Evolutionary conservation across 2,113 vertebrate genomes (phyloP), one percentile per base, ranked within the genome.

Genomic region (Rissa tridactyla): DNA sequence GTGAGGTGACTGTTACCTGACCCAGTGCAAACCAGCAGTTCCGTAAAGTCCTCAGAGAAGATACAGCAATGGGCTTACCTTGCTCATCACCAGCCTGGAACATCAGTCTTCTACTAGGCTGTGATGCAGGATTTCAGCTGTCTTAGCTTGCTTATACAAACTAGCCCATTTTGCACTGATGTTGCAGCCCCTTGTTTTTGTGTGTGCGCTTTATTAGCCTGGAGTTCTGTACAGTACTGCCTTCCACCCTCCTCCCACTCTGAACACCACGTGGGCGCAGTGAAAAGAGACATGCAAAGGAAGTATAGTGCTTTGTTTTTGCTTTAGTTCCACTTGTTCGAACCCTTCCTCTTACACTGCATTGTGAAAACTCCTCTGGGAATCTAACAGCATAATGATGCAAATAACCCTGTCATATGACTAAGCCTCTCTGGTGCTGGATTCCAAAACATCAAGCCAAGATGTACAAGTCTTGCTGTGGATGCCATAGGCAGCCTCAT

Each of bases 171-270:
- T 90, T 90, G 57, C 55, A 62, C 14, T 7, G 58, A 17, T 25
- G 19, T 11, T 25, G 61, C 65, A 72, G 78, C 20, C 61, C 25
- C 13, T 44, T 60, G 49, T 20, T 84, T 82, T 44, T 78, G 36
- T 79, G 57, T 30, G 60, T 10, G 40, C 1, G 16, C 90, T 85
- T 90, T 90, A 54, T 85, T 34, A 83, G 91, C 19, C 76, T 3
- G 0, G 82, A 94, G 78, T 79, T 87, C 78, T 66, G 27, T 38
- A 14, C 70, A 72, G 81, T 5, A 40, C 62, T 79, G 87, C 65
- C 73, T 91, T 79, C 87, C 91, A 79, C 89, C 91, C 84, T 88
- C 86, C 95, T 96, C 96, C 93, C 81, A 90, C 87, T 79, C 86
- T 1, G 44, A 44, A 1, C 52, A 85, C 77, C 91, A 91, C 9